Evolutionary conservation across 2,888 invertebrate species (phyloP).

Genomic region (Metallyticus violacea): DNA sequence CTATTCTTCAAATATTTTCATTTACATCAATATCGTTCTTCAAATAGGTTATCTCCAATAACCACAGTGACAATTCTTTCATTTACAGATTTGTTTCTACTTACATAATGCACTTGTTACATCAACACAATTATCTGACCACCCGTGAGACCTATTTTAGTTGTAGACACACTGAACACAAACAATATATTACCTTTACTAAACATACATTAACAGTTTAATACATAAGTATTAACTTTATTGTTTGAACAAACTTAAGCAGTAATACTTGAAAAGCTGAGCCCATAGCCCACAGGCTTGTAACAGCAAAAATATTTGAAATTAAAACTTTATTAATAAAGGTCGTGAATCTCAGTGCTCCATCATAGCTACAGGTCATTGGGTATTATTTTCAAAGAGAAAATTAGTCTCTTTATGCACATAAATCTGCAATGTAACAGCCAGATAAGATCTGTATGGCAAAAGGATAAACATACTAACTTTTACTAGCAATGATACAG

Average conservation of each 20-base stretch:
- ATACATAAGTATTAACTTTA: neutral
- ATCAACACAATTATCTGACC: neutral
- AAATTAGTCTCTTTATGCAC: neutral
- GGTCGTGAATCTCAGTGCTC: neutral
- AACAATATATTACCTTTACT: neutral
- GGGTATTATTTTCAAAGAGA: neutral
- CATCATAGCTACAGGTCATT: neutral
- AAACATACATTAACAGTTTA: neutral
- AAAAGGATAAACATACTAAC: neutral
- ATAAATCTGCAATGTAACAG: neutral
- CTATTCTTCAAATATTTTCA: neutral
- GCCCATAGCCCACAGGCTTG: neutral
- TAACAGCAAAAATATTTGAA: neutral
- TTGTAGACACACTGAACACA: neutral
- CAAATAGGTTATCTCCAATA: neutral
- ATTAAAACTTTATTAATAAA: neutral
- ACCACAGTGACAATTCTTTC: neutral
- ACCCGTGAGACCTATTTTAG: neutral
- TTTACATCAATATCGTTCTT: conserved; percentile 19
- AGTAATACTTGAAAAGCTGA: neutral
- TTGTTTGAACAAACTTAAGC: neutral
- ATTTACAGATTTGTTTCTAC: neutral
- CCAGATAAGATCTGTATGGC: neutral
- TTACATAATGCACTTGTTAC: neutral
- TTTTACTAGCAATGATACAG: neutral